Percentiles rank a stretch among this genome's conserved stretches.
Conservation (phyloP, 2,113 vertebrate species). For the Ondatra zibethicus region DNA sequence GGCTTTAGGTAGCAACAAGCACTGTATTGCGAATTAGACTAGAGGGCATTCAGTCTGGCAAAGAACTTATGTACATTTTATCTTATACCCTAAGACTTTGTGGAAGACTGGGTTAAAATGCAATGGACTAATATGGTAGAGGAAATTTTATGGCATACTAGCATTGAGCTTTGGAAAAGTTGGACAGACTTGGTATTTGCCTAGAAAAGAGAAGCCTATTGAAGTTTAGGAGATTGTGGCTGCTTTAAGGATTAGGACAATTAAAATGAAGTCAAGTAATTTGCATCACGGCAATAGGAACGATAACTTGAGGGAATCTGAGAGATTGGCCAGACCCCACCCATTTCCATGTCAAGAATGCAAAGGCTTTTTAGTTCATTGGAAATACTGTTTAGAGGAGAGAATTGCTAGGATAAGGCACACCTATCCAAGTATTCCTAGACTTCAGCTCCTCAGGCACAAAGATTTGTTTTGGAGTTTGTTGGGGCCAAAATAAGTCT, state of each 20-base stretch:
- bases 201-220: neutral
- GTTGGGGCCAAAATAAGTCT: neutral
- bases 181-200: neutral
- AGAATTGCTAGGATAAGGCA: neutral
- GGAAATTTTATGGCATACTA: neutral
- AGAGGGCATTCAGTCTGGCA: neutral
- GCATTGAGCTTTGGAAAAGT: neutral
- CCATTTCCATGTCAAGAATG: neutral
- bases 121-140: neutral
- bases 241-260: neutral
- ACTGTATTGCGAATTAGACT: neutral
- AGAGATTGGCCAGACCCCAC: neutral
- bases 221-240: neutral
- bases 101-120: neutral
- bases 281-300: neutral
- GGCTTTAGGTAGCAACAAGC: neutral
- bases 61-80: neutral
- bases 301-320: neutral
- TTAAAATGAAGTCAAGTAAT: neutral
- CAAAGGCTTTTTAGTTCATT: neutral
- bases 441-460: neutral
- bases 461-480: neutral
- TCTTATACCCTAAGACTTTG: neutral
- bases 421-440: neutral
- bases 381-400: neutral